Evolutionary conservation across 2,797 vertebrate species (phyloP), one percentile per base, ranked within the genome.

Genomic region (Poeciliopsis paucimaculata): DNA sequence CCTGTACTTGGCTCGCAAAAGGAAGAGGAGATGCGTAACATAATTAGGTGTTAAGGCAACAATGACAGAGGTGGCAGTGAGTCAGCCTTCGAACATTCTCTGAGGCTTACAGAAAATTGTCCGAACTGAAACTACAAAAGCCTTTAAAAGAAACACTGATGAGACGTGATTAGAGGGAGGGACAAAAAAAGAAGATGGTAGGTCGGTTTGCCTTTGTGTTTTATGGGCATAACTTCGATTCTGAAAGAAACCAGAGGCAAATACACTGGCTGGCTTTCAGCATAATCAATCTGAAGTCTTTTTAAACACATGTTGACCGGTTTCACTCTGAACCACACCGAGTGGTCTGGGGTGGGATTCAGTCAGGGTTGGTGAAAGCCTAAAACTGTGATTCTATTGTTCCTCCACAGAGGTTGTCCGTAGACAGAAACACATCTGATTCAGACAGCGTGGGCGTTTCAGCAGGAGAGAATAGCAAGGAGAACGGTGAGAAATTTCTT

Each of bases 371-470:
- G 55, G n/a, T 73, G 36, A 75, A 78, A 77, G n/a, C 79, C 28
- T 84, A 36, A 87, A 75, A 51, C 11, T 77, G 39, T 71, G 46
- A 80, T 68, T 82, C 31, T 82, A 36, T 87, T 36, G n/a, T 80
- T 80, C 31, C 68, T 39, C 60, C 11, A 1, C 96, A 99, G 98
- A 96, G 96, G 81, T 90, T 97, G 76, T 97, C 96, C 9, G 95
- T 96, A 75, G 98, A 99, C 87, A 98, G 97, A 90, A 97, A 97
- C 93, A 95, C 96, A 4, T 99, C 98, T 0, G 98, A 99, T 88
- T 98, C 97, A 0, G 97, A 99, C 94, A 97, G 97, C 0, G 86
- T 97, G 83, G 96, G 92, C 1, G 83, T 94, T 75, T 92, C 94
- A 0, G 89, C 93, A 10, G 95, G 86, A 70, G 96, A 96, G 51